Evolutionary conservation across 35 echinoderm and acorn worm genomes (phyloP), one percentile per base, ranked within the genome.

Genomic region (Diadema setosum): DNA sequence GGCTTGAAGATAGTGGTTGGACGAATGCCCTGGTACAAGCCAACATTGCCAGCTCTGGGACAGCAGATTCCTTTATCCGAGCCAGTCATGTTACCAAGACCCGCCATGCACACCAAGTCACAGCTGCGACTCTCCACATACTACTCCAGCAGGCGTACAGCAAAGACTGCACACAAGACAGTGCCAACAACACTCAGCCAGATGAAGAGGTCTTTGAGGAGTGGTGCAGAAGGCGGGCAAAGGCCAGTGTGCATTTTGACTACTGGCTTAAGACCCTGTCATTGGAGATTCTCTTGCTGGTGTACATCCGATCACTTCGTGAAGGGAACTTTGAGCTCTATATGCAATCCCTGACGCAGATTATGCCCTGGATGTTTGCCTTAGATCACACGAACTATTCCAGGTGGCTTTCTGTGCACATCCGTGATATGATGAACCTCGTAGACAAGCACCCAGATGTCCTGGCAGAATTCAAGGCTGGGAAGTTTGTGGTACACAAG

Each of bases 1-100:
- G 39, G 30, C 60, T 94, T 3, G 70, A 94, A 25, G 43, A 58
- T 2, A 73, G 76, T 80, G 87, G 87, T 46, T 94, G 92, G 92
- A 85, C 26, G 14, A 29, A 17, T 42, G 86, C 81, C 2, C n/a
- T 94, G 18, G 36, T 25, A 48, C 29, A 94, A 30, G 81, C 92
- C 34, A 73, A 36, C 21, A 80, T 94, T 61, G 69, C 92, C 35
- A 29, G 48, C 20, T 55, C 81, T 5, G 92, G 92, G 16, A 94
- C 87, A 29, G 81, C 92, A 0, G 64, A 94, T 32, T 90, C 81
- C 23, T 85, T 94, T 42, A 23, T 89, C 39, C 82, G 55, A 59
- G 85, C 26, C 3, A 46, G 32, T 5, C 64, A 85, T 76, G 18
- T 88, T 15, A 75, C 91, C 16, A 49, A 81, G 27, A 89, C 91